phyloP scores from a whole-genome alignment of 2,113 vertebrate species.

The Dendrocopos noguchii region DNA sequence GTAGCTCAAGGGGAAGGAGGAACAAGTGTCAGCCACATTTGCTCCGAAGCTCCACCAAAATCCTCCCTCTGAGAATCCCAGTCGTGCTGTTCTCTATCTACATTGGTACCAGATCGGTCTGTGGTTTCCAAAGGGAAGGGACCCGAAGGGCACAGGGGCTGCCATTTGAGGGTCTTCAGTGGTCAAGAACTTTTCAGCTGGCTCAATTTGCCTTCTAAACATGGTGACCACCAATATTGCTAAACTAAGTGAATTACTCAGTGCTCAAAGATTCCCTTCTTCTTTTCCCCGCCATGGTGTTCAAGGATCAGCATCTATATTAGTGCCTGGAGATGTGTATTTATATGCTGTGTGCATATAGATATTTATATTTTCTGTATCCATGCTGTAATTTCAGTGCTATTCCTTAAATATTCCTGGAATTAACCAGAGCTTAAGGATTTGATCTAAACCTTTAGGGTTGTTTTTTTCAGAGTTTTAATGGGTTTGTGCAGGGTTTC shows the following conservation, averaged over 20 bases:
- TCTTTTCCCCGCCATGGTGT: accelerated
- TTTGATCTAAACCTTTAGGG: too few species aligned
- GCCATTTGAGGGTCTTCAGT: background rate
- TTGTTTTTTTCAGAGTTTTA: too few species aligned
- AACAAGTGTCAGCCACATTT: constrained; percentile 76
- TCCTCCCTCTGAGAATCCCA: constrained; percentile 53
- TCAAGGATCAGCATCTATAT: background rate
- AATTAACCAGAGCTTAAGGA: too few species aligned
- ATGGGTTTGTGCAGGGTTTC: too few species aligned
- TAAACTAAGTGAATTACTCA: background rate
- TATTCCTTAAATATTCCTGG: background rate
- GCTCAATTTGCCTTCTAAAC: constrained; percentile 10
- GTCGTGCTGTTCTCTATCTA: constrained; percentile 54
- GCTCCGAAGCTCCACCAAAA: constrained; percentile 64
- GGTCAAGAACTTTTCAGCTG: background rate
- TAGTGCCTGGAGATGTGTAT: too few species aligned
- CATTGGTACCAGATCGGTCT: constrained; percentile 29
- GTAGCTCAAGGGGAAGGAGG: constrained; percentile 75
- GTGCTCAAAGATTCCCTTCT: background rate
- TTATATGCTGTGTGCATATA: too few species aligned
- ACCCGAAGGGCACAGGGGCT: background rate
- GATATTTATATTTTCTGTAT: accelerated
- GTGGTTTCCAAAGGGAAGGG: background rate
- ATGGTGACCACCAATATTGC: accelerated
- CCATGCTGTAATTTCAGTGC: background rate